Conservation (phyloP, 2,113 vertebrate genomes). For the Rhynchomys soricoides region DNA sequence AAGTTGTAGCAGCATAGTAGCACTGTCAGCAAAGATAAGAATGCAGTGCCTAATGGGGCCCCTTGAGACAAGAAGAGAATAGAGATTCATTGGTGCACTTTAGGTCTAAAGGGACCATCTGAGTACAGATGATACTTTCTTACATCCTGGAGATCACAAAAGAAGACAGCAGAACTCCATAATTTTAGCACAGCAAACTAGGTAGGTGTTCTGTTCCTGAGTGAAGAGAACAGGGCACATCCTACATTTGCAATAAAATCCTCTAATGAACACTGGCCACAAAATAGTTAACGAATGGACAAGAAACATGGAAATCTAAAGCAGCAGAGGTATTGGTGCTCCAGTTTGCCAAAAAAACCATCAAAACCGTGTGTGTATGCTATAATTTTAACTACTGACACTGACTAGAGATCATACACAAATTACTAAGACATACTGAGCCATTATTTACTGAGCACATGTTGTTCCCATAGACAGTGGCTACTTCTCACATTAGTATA, state of each 20-base stretch:
- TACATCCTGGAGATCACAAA: background rate
- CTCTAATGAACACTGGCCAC: background rate
- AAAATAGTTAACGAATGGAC: background rate
- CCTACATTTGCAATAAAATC: background rate
- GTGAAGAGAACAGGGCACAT: background rate
- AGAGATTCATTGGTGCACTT: background rate
- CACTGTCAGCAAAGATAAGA: background rate
- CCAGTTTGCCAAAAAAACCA: background rate
- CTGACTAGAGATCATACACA: background rate
- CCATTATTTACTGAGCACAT: background rate
- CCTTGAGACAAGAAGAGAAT: background rate
- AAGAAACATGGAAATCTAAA: background rate
- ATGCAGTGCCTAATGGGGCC: background rate
- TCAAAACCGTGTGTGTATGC: background rate
- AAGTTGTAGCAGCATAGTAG: background rate
- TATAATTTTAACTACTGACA: background rate
- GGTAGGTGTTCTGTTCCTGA: background rate
- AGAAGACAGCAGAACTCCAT: background rate
- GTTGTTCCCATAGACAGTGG: background rate
- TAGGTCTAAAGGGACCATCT: background rate
- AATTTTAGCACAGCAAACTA: background rate
- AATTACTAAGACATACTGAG: background rate
- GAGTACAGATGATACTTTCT: background rate
- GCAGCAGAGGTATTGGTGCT: rapidly evolving
- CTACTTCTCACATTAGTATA: background rate